Conservation (phyloP, 2,797 vertebrate genomes). For the Parauchenoglanis ngamensis region DNA sequence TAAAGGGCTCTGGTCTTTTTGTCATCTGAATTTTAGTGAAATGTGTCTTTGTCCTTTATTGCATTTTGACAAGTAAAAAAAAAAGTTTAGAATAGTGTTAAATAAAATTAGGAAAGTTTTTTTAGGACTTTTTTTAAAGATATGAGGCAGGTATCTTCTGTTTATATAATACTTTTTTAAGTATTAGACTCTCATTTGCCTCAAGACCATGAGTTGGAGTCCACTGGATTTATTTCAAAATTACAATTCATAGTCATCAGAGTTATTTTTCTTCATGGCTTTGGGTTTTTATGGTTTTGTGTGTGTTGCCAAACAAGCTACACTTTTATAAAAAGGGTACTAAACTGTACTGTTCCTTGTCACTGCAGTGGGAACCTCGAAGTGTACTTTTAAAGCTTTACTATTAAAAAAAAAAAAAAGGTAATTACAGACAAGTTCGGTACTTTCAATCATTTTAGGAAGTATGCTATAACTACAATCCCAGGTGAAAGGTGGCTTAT, state of each 20-base stretch:
- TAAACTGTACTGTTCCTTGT: no score
- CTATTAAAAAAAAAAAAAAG: no score
- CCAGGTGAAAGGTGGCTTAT: background rate
- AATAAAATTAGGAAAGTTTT: background rate
- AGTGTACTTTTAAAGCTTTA: no score
- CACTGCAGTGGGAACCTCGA: no score
- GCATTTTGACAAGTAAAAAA: constrained; percentile 79
- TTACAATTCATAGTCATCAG: no score
- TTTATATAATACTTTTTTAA: background rate
- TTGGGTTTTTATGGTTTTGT: no score
- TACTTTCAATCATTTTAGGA: background rate
- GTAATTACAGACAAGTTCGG: background rate
- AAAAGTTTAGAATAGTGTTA: constrained; percentile 66
- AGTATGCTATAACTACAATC: background rate
- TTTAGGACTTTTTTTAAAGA: background rate
- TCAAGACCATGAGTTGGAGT: no score
- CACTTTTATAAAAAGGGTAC: no score
- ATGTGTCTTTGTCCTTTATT: constrained; percentile 79
- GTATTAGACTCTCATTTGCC: no score
- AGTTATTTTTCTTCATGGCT: no score
- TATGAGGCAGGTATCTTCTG: background rate
- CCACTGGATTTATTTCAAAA: no score
- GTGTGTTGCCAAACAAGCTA: no score
- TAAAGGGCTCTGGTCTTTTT: constrained; percentile 64
- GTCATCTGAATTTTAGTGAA: constrained; percentile 75